Evolutionary conservation across 2,797 vertebrate species (phyloP), one percentile per base, ranked within the genome.

Genomic region (Sebastes variabilis): DNA sequence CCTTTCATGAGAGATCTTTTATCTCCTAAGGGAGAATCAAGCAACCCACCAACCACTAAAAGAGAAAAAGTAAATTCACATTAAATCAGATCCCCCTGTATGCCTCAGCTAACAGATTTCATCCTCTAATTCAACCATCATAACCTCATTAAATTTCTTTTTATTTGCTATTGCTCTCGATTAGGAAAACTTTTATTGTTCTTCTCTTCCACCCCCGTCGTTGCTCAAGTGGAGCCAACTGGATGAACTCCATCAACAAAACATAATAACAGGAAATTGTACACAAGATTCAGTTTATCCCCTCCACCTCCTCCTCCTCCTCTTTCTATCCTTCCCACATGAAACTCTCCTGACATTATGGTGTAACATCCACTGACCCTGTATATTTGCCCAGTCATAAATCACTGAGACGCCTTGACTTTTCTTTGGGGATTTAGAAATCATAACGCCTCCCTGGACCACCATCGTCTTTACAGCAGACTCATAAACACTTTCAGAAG

Each of bases 81-180:
- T 89, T 77, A 55, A 94, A 94, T 93, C 87, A 93, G 94, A 92
- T 75, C 69, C 69, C 75, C 79, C 77, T 49, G 46, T 82, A 90
- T 81, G 86, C 85, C 80, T 78, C 74, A 67, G 80, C 83, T 87
- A 84, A 88, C 85, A 86, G 82, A 88, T 89, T 86, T 82, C 81
- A 87, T 88, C 75, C 77, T 90, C 86, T 93, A 91, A 93, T 93
- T 93, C 78, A 77, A 69, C 86, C 85, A 92, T 91, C 89, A 94
- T 71, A 89, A 83, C 83, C 90, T 93, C 86, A 94, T 94, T 66
- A 92, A 95, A 92, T 90, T 72, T 80, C 59, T 75, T 89, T 86
- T 90, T 88, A 76, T 86, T 84, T 89, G 84, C 82, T 72, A 73
- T 91, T 85, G 80, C 69, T 76, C 60, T 67, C 81, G 81, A 91